These are phyloP conservation scores for Tromatobia lineatoria DNA, from an alignment of 2,888 invertebrate genomes.

Conservation along the genomic window DNA sequence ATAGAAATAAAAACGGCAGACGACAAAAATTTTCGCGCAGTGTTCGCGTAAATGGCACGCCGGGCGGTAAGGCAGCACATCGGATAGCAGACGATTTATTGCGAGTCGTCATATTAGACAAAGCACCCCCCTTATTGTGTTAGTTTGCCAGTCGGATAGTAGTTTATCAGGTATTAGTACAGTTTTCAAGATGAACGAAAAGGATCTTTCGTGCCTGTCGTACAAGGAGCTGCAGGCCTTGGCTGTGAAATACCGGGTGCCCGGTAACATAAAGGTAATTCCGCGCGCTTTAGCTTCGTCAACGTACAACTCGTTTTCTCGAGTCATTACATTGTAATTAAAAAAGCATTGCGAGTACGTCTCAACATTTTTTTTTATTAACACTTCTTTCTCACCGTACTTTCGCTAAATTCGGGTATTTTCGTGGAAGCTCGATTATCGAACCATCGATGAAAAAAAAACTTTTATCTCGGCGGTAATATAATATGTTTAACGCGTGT, in stretches of 20 bases:
- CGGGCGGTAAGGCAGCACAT: constrained; percentile 54
- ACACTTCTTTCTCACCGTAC: neutral
- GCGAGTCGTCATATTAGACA: constrained; percentile 37
- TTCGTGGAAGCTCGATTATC: neutral
- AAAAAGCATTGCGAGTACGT: neutral
- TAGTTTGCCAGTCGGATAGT: neutral
- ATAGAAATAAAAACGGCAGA: neutral
- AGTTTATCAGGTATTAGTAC: constrained; percentile 18
- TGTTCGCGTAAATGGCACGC: constrained; percentile 38
- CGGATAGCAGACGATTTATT: constrained; percentile 66
- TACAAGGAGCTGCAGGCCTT: constrained; percentile 82
- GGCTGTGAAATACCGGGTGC: constrained; percentile 79
- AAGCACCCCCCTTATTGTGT: constrained; percentile 21
- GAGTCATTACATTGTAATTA: neutral
- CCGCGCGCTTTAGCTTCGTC: neutral
- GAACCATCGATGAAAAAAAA: neutral
- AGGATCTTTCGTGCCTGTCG: constrained; percentile 78
- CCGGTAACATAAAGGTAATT: constrained; percentile 83
- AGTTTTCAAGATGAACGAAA: constrained; percentile 73
- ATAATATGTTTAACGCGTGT: neutral
- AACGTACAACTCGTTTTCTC: neutral
- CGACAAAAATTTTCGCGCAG: constrained; percentile 44
- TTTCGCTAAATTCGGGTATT: neutral
- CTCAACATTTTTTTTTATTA: neutral
- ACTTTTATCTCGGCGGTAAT: neutral